A percentile compares a stretch with the other conserved stretches of the same genome.
These are phyloP conservation scores for Luehdorfia chinensis DNA, from an alignment of 1,140 invertebrate genomes.

Conservation along the genomic window DNA sequence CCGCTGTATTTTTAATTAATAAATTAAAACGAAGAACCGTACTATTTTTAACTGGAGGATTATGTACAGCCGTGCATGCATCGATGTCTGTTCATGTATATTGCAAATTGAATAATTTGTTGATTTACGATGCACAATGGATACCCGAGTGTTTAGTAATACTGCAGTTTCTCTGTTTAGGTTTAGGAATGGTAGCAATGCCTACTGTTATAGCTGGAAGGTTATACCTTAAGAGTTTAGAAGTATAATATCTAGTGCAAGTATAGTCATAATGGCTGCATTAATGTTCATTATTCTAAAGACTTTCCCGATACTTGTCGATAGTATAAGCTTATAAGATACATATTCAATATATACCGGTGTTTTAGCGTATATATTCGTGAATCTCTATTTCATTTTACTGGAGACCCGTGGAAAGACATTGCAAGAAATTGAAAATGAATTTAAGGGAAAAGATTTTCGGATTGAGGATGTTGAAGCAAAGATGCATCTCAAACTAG, in stretches of 20 bases:
- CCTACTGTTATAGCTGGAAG: conserved; percentile 36
- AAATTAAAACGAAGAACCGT: conserved; percentile 22
- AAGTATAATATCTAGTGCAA: conserved; percentile 33
- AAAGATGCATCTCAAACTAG: no score
- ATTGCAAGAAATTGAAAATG: conserved; percentile 56
- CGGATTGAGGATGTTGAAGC: not conserved
- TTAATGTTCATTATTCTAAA: conserved; percentile 35
- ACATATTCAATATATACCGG: conserved; percentile 39
- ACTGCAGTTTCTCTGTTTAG: conserved; percentile 29
- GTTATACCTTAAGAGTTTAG: conserved; percentile 40
- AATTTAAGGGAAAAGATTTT: conserved; percentile 25
- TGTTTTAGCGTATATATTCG: conserved; percentile 33
- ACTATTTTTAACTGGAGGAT: conserved; percentile 19
- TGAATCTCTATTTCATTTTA: conserved; percentile 37
- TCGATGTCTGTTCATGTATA: conserved; percentile 22
- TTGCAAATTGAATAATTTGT: conserved; percentile 10
- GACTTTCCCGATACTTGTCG: conserved; percentile 29
- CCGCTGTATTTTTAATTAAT: conserved; percentile 18
- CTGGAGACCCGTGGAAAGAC: conserved; percentile 56
- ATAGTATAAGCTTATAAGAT: conserved; percentile 32
- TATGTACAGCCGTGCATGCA: conserved; percentile 17
- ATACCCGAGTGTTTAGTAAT: conserved; percentile 26
- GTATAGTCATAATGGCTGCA: conserved; percentile 18
- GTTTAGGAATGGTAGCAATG: conserved; percentile 32
- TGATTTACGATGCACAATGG: conserved; percentile 23